Percentiles rank a stretch among this genome's conserved stretches.
phyloP scores from a whole-genome alignment of 1,140 invertebrate genomes.

The Hyles euphorbiae region DNA sequence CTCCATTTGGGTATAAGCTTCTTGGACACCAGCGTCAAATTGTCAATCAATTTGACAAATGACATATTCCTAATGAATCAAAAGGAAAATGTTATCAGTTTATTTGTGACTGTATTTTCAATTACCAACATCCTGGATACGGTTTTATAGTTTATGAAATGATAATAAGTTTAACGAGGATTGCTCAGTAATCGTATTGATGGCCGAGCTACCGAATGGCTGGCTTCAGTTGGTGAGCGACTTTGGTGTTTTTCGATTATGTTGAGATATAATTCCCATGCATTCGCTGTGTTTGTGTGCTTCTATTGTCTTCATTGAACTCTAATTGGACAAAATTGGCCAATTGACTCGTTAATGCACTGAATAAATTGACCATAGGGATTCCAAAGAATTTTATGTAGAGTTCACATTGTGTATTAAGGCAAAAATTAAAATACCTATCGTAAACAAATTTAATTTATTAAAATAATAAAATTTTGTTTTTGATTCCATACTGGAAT shows the following conservation, averaged over 20 bases:
- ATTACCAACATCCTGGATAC: neutral
- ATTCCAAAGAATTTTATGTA: too few species aligned
- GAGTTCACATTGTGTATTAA: too few species aligned
- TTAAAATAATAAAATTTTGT: too few species aligned
- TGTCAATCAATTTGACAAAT: neutral
- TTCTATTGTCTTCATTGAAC: conserved; percentile 35
- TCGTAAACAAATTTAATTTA: too few species aligned
- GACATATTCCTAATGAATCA: conserved; percentile 16
- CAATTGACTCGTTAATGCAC: conserved; percentile 29
- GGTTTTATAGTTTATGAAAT: conserved; percentile 31
- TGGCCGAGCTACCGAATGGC: conserved; percentile 74
- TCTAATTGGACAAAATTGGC: conserved; percentile 52
- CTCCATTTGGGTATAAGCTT: too few species aligned
- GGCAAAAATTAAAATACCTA: too few species aligned
- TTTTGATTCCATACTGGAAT: too few species aligned
- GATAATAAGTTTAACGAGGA: conserved; percentile 42
- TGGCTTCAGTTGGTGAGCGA: conserved; percentile 71
- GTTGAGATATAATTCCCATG: conserved; percentile 24
- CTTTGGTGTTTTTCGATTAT: conserved; percentile 15
- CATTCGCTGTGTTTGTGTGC: conserved; percentile 33
- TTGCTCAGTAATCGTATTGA: conserved; percentile 56
- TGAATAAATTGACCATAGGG: too few species aligned
- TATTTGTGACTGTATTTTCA: conserved; percentile 9
- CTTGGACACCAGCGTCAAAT: too few species aligned
- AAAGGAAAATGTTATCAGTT: conserved; percentile 24